phyloP scores from a whole-genome alignment of 2,113 vertebrate genomes.

The Spilogale gracilis region DNA sequence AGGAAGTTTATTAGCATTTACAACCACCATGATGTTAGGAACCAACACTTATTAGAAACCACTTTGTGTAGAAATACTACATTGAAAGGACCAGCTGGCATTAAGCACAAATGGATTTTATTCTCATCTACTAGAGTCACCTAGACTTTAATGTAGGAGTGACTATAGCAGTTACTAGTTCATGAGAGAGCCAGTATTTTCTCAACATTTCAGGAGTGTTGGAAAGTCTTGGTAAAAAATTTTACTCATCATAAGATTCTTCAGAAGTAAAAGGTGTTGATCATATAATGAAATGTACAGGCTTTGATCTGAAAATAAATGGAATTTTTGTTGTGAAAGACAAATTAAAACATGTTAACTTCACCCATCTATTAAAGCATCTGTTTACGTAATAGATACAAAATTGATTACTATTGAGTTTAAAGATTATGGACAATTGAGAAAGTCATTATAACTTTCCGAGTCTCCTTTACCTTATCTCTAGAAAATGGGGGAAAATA shows the following conservation, averaged over 20 bases:
- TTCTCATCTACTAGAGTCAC: neutral
- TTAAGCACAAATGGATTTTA: neutral
- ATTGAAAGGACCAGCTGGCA: neutral
- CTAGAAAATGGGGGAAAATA: neutral
- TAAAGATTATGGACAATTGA: neutral
- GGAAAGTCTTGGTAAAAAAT: neutral
- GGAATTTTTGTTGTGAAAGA: neutral
- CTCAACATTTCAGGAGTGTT: neutral
- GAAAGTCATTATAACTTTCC: neutral
- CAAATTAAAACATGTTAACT: neutral
- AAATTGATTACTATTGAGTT: neutral
- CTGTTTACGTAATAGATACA: neutral
- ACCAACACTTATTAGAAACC: constrained; percentile 71
- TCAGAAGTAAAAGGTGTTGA: neutral
- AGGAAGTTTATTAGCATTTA: constrained; percentile 83
- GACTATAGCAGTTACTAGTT: neutral
- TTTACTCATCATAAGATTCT: neutral
- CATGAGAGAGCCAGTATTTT: neutral
- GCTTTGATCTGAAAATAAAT: constrained; percentile 18
- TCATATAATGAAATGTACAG: neutral
- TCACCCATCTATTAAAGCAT: constrained; percentile 7
- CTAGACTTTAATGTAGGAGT: neutral
- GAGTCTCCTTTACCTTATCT: neutral
- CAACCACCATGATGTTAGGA: constrained; percentile 72
- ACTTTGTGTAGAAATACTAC: constrained; percentile 57